phyloP scores from a whole-genome alignment of 2,113 vertebrate genomes.

The Pluvianellus socialis region DNA sequence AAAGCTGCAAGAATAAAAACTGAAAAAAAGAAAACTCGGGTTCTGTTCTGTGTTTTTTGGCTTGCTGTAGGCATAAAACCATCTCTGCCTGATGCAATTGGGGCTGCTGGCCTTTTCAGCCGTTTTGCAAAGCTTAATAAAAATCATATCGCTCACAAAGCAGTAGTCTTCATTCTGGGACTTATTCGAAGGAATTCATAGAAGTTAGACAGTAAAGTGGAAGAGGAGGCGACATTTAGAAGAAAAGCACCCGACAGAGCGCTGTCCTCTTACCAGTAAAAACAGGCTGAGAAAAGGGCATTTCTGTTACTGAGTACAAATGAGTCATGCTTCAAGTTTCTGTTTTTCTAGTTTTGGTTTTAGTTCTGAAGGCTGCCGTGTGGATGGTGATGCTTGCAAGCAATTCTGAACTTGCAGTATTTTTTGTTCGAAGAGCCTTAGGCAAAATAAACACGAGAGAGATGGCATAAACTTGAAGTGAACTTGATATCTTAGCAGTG shows the following conservation, averaged over 20 bases:
- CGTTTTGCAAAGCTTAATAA: background rate
- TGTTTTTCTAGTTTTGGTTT: background rate
- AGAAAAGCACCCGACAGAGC: background rate
- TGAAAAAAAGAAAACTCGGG: background rate
- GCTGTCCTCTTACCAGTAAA: background rate
- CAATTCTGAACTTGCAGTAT: background rate
- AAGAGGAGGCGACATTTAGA: background rate
- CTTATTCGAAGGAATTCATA: background rate
- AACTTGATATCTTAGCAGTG: background rate
- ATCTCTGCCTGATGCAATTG: background rate
- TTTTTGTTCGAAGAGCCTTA: background rate
- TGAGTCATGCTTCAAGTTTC: accelerated
- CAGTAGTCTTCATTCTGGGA: background rate
- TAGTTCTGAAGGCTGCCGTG: background rate
- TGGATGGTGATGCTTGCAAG: background rate
- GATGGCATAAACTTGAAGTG: background rate
- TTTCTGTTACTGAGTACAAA: background rate
- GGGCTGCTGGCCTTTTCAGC: background rate
- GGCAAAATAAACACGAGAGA: no score
- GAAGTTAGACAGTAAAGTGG: background rate
- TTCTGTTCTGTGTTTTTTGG: background rate
- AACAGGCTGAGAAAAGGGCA: background rate
- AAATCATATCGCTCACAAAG: background rate
- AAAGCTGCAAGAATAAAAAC: background rate
- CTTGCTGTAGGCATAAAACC: background rate